Percentiles rank a stretch among this genome's conserved stretches.
Conservation (phyloP, 2,113 vertebrate species). For the Nannobrachium achirus region DNA sequence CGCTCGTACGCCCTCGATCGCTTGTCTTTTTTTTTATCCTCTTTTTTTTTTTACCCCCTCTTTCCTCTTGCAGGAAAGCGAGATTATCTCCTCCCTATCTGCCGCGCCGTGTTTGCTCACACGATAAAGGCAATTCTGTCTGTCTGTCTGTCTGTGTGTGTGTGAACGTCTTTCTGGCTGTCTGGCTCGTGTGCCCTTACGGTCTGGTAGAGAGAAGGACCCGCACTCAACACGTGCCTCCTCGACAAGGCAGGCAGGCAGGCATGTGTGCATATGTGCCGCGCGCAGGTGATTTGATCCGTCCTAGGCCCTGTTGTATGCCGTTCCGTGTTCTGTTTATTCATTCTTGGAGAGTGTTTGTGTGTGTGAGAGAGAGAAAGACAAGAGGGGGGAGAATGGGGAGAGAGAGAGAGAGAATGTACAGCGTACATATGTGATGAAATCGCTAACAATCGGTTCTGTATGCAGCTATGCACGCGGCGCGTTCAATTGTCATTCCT, state of each 20-base stretch:
- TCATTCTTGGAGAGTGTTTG: not conserved
- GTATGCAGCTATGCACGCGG: not conserved
- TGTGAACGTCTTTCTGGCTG: no score
- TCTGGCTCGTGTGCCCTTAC: not conserved
- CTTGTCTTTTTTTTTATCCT: constrained; percentile 15
- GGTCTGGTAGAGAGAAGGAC: constrained; percentile 18
- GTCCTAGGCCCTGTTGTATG: not conserved
- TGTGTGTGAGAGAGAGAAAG: no score
- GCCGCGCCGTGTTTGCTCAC: constrained; percentile 46
- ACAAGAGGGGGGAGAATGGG: no score
- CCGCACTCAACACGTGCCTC: constrained; percentile 9
- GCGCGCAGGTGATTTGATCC: no score
- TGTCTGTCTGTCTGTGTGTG: constrained; percentile 8
- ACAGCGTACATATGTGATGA: no score
- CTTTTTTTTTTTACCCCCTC: constrained; percentile 13
- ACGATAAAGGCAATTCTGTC: constrained; percentile 45
- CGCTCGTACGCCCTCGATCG: constrained; percentile 63
- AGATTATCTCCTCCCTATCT: constrained; percentile 68
- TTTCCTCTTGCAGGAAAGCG: constrained; percentile 26
- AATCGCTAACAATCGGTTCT: constrained; percentile 11
- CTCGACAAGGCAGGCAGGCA: not conserved
- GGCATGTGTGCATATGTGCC: constrained; percentile 21
- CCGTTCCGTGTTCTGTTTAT: not conserved
- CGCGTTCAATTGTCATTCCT: not conserved
- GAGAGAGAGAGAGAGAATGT: no score